Percentiles rank a stretch among this genome's conserved stretches.
Evolutionary conservation across 2,113 vertebrate species (phyloP).

Genomic region (Semnornis frantzii): DNA sequence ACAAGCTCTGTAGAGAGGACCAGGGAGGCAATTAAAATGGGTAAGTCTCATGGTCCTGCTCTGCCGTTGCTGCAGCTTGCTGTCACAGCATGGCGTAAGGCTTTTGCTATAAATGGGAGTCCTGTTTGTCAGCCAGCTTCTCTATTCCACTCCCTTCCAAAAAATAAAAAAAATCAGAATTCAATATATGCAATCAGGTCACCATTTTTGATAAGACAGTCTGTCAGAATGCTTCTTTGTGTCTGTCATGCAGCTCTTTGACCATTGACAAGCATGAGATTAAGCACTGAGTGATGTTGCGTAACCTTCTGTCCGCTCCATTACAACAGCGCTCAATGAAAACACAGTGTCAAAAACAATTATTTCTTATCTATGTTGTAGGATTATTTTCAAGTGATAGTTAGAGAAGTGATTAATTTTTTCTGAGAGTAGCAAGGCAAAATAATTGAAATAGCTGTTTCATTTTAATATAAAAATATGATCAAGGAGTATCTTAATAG

Average conservation of each 20-base stretch:
- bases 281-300: background rate
- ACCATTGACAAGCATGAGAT: background rate
- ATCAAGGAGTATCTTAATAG: slow-evolving; percentile 43
- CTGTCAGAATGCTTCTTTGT: slow-evolving; percentile 10
- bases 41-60: background rate
- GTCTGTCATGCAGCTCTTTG: background rate
- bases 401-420: background rate
- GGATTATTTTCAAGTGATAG: slow-evolving; percentile 25
- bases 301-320: background rate
- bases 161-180: background rate
- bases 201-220: background rate
- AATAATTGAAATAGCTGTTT: slow-evolving; percentile 48
- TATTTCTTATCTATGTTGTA: slow-evolving; percentile 19
- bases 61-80: background rate
- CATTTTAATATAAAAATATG: background rate
- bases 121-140: background rate
- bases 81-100: background rate
- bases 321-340: background rate
- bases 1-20: background rate
- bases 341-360: background rate
- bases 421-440: background rate
- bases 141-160: background rate
- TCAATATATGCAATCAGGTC: background rate
- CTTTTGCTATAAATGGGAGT: background rate
- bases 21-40: background rate